Percentiles rank a stretch among this genome's conserved stretches.
Conservation (phyloP, 1,140 invertebrate genomes). For the Plectrocnemia conspersa region DNA sequence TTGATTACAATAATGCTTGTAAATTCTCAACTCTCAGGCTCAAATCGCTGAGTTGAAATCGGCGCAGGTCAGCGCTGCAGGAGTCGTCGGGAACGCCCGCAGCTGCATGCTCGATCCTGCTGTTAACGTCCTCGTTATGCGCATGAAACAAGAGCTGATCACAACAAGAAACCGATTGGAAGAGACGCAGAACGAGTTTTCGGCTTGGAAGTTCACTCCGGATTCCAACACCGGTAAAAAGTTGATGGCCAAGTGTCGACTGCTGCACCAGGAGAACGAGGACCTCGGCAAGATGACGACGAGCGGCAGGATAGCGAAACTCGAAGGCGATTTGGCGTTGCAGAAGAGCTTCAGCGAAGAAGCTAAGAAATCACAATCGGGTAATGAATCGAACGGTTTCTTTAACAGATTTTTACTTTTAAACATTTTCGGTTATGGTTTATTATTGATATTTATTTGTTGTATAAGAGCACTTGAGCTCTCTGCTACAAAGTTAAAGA, state of each 20-base stretch:
- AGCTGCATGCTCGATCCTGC: conserved; percentile 89
- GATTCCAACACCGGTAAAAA: conserved; percentile 97
- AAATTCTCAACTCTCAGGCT: conserved; percentile 56
- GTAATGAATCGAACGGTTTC: too few species aligned
- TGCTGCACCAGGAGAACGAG: conserved; percentile 97
- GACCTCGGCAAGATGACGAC: conserved; percentile 94
- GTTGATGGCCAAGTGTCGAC: conserved; percentile 93
- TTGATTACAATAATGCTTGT: not conserved
- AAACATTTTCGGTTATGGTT: not conserved
- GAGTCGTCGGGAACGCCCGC: conserved; percentile 56
- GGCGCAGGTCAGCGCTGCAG: conserved; percentile 69
- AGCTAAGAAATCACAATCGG: conserved; percentile 94
- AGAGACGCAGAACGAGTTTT: conserved; percentile 96
- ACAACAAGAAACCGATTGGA: conserved; percentile 86
- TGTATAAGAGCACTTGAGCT: too few species aligned
- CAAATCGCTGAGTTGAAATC: conserved; percentile 89
- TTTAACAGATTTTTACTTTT: not conserved
- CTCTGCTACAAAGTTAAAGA: too few species aligned
- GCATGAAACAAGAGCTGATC: conserved; percentile 86
- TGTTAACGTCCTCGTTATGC: conserved; percentile 90
- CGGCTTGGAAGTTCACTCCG: conserved; percentile 98
- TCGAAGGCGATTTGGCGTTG: conserved; percentile 91
- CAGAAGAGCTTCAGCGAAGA: conserved; percentile 95
- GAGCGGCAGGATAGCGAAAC: conserved; percentile 88
- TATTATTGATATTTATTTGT: conserved; percentile 5